Evolutionary conservation across 2,888 invertebrate species (phyloP).

Genomic region (Fragum whitleyi): DNA sequence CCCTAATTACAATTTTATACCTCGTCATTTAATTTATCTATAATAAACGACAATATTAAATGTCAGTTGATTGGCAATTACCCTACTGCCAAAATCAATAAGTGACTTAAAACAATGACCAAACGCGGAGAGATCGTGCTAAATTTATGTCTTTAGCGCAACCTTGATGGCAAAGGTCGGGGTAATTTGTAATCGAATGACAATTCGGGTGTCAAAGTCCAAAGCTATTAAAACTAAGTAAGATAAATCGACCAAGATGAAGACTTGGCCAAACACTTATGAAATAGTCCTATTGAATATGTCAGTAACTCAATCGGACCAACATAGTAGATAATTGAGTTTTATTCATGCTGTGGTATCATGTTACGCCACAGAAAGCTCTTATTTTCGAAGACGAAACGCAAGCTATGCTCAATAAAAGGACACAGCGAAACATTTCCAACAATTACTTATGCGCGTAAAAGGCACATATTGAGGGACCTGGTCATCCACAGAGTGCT

Average conservation of each 20-base stretch:
- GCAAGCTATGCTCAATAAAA: no score
- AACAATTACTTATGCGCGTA: no score
- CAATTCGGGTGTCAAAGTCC: constrained; percentile 51
- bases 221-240: constrained; percentile 54
- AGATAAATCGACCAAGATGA: constrained; percentile 40
- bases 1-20: background rate
- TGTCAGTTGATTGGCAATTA: constrained; percentile 38
- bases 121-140: background rate
- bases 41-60: background rate
- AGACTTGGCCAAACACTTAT: constrained; percentile 30
- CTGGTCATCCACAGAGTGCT: no score
- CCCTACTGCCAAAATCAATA: constrained; percentile 54
- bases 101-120: constrained; percentile 34
- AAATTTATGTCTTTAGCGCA: constrained; percentile 17
- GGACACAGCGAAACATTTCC: no score
- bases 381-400: no score
- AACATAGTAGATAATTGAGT: constrained; percentile 47
- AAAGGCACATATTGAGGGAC: no score
- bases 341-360: constrained; percentile 52
- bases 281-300: constrained; percentile 16
- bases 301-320: constrained; percentile 37
- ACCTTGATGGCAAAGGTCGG: constrained; percentile 15
- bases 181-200: constrained; percentile 14
- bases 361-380: constrained; percentile 10
- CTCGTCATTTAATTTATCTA: background rate